Base-by-base conservation (phyloP, 2,888 invertebrate genomes). In the Tachina grossa region DNA sequence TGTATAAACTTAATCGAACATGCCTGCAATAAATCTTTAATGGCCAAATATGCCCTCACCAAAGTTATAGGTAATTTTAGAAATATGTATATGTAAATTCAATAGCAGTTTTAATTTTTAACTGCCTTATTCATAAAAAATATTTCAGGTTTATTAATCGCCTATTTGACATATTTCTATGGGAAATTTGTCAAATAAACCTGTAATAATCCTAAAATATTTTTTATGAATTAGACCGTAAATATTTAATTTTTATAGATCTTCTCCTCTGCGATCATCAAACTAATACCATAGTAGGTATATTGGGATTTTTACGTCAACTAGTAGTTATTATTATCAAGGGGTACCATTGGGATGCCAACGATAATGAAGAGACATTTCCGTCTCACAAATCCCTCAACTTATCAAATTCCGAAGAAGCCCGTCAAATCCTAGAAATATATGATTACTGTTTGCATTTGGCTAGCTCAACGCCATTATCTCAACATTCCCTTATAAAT, bases 401-500 rank as follows among this genome's bases (percentile, higher is more conserved):
- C 77, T 31, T 63, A 6, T 31, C 69, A 5, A 74, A 76, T 8
- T 31, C 71, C 0, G 84, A 83, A 47, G 92, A 92, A 78, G 89
- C 90, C 79, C 90, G 89, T 81, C 92, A 93, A 91, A 91, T 93
- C 87, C 90, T 94, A 87, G 93, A 97, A 95, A 94, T 97, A 47
- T 97, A 96, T 91, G 96, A 96, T 92, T 93, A 97, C 80, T 96
- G 96, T 92, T 92, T 97, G 72, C 93, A 95, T 90, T 96, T 96
- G 92, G 94, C 95, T 79, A 93, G 94, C 63, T 95, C 95, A 92
- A 94, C 95, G 80, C 93, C 94, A 41, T 95, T 95, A 88, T 93
- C 93, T 9, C 97, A 98, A 92, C 98, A 98, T 92, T 98, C 98
- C 92, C 95, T 98, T 81, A 95, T 97, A 88, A 98, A 98, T 90